Base-by-base conservation (phyloP, 2,888 invertebrate species). In the Pteria penguin region DNA sequence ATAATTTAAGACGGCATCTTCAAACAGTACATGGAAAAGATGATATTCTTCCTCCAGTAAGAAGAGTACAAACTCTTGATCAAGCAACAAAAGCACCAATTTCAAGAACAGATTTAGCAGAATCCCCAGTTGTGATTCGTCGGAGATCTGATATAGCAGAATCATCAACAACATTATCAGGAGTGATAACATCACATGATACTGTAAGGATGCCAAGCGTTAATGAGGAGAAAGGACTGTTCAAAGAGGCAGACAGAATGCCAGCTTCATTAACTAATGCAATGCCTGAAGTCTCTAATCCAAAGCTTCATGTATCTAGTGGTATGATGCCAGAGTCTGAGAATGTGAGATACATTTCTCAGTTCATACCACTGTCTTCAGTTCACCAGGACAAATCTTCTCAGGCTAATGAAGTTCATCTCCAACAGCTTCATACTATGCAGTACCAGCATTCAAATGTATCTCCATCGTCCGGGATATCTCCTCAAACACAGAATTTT, bases 1-100 rank as follows among this genome's bases (percentile, higher is more conserved):
- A 86, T 67, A 88, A 89, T 75, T 70, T 89, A 63, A 80, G 88
- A 4, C 82, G 88, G 8, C 88, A 89, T 75, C 80, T 88, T 80
- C 76, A 80, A 36, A 55, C 75, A 11, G 83, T 88, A 4, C 88
- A 89, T 65, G 87, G 86, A 27, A 62, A 31, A 8, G 78, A 69
- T 33, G 88, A 88, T 55, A 60, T 76, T 22, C 79, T 88, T 55
- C 87, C 88, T 2, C 85, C 86, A 14, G 81, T 84, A 4, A 81
- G 83, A 32, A 80, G 82, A 68, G 85, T 88, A n/a, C 68, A 80
- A 32, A 79, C 86, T 22, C 70, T 87, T 29, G 87, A 87, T 66
- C 68, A 66, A 24, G 61, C 60, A 4, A 78, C 63, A n/a, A 81
- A 81, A 67, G 67, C 69, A 52, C 79, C 79, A n/a, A 29, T 71